Conservation (phyloP, 2,797 vertebrate species). For the Momotus momota region DNA sequence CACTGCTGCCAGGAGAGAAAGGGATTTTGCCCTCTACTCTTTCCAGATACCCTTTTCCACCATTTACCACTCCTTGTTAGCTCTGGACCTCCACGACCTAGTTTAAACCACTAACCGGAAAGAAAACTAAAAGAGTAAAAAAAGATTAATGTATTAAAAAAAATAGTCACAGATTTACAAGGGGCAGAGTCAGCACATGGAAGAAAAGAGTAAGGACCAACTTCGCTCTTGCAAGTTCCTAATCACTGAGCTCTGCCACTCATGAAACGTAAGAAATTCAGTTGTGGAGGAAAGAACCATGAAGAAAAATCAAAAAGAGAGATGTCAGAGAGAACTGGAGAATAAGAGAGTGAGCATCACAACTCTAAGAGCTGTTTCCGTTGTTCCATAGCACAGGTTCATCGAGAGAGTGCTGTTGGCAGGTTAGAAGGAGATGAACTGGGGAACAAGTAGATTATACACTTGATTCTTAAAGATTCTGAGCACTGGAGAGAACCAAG, state of each 20-base stretch:
- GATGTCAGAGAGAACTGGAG: not conserved
- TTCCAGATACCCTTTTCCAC: not conserved
- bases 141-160: not conserved
- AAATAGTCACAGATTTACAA: not conserved
- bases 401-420: accelerated
- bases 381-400: not conserved
- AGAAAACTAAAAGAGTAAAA: not conserved
- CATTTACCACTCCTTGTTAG: not conserved
- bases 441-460: not conserved
- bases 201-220: not conserved
- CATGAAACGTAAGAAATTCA: not conserved
- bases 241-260: not conserved
- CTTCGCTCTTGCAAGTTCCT: not conserved
- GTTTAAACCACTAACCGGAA: not conserved
- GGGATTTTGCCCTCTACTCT: not conserved
- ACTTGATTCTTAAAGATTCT: constrained; percentile 43
- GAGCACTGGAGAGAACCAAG: not conserved
- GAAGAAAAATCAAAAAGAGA: not conserved
- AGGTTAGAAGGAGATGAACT: not conserved
- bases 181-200: not conserved
- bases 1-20: not conserved
- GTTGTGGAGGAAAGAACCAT: not conserved
- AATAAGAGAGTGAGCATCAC: not conserved
- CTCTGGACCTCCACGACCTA: not conserved
- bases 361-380: not conserved